Base-by-base conservation (phyloP, 1,140 invertebrate species). In the Drosophila mayri region DNA sequence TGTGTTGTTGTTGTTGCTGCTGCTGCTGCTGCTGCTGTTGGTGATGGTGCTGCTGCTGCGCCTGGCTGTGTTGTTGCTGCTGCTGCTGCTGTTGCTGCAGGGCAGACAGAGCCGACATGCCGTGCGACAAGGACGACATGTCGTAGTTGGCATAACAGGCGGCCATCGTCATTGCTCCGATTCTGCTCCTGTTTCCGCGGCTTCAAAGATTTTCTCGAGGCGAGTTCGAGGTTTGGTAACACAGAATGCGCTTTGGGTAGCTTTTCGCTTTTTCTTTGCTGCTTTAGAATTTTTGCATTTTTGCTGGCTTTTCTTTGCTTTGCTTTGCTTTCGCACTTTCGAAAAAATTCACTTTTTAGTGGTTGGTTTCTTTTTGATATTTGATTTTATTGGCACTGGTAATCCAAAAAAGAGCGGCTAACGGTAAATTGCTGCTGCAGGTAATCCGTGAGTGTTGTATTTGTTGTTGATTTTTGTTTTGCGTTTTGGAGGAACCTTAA, bases 61-160 rank as follows among this genome's bases (percentile, higher is more conserved):
- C 64, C 12, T 86, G 82, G 64, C 16, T 77, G 79, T 87, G 78
- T 28, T 78, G 78, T 28, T 47, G 77, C 20, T 78, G 78, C 22
- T 47, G 77, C 16, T 78, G 76, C 14, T 90, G 85, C 9, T 82
- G 76, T 14, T 90, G 91, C 14, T 85, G 83, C 25, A 67, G 47
- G 8, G 74, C 74, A 10, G 79, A 70, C 22, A 70, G 63, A 22
- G 80, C 80, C 41, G 79, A 82, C 81, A 84, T 84, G 49, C 81
- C 83, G 76, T 84, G 81, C 72, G 80, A 83, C 11, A 79, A 65
- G 41, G 85, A 85, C 52, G 84, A 88, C 88, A 93, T 92, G 77
- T 93, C 92, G 77, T 93, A 93, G 61, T 91, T 93, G 58, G 92
- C 90, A 76, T 92, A 93, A 57, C 92, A 93, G 47, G 92, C 92